Percentiles rank a stretch among this genome's conserved stretches.
Conservation (phyloP, 2,797 vertebrate species). For the Megalops cyprinoides region DNA sequence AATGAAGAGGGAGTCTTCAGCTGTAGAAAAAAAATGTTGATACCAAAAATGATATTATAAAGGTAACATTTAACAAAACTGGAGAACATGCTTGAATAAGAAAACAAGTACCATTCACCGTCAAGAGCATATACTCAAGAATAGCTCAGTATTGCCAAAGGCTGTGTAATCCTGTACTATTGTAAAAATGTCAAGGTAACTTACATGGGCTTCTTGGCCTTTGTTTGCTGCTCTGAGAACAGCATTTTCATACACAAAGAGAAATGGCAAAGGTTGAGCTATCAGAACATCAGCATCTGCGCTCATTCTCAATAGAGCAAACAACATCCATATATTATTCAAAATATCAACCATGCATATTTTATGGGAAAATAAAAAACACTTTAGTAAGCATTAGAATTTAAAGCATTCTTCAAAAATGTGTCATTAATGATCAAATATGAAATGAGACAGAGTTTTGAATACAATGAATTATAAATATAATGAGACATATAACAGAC, state of each 20-base stretch:
- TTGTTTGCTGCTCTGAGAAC: not conserved
- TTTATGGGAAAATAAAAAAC: constrained; percentile 17
- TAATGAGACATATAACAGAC: no score
- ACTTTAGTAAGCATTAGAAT: constrained; percentile 7
- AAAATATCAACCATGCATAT: constrained; percentile 22
- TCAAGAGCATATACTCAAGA: not conserved
- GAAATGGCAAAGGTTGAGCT: constrained; percentile 14
- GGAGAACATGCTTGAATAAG: not conserved
- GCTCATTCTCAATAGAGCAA: not conserved
- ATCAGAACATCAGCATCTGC: constrained; percentile 15
- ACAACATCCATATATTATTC: constrained; percentile 27
- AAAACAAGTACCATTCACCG: not conserved
- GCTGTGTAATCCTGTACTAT: not conserved
- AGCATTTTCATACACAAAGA: not conserved
- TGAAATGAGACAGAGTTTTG: no score
- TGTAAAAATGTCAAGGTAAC: not conserved
- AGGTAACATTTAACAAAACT: no score
- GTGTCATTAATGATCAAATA: no score
- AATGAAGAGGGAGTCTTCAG: no score
- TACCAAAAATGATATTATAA: no score
- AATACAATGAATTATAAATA: no score
- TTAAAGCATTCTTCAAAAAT: constrained; percentile 3
- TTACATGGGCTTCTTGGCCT: not conserved
- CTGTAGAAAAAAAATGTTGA: no score
- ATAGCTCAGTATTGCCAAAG: not conserved